Base-by-base conservation (phyloP, 2,113 vertebrate species). In the Aythya baeri region DNA sequence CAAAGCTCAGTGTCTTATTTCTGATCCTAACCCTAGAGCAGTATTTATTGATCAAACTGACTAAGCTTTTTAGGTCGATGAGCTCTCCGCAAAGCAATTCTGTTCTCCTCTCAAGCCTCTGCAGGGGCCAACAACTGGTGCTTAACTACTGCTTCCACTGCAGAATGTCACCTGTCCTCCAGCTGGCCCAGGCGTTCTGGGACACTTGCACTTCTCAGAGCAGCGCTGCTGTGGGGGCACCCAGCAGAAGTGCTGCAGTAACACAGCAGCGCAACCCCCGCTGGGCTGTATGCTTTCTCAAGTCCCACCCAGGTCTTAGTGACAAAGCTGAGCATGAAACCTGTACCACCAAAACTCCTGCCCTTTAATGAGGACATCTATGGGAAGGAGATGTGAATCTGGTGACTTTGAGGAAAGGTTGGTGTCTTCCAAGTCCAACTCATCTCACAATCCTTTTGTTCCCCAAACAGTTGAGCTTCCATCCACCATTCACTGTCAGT, bases 11-110 rank as follows among this genome's bases (percentile, higher is more conserved):
- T 91, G 66, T 96, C 88, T 92, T 94, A 93, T 96, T 95, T 97
- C 93, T 92, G 74, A 94, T 94, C 83, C 70, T 96, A 91, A 84
- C 70, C 94, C 88, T 70, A 87, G 89, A 61, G 94, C 94, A 85
- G 86, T 96, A 92, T 66, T 91, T 96, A 96, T 96, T 91, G 94
- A 95, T 96, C 50, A 83, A 84, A 86, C 76, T 94, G 94, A 96
- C 92, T 90, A 96, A 97, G 95, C 82, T 83, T 93, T 96, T 93
- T 86, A 93, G 93, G 90, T 81, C 3, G 1, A 82, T 73, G 86
- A 90, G 74, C 66, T 96, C 83, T 86, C 95, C 84, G 38, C 15
- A 65, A 95, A 94, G 93, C 86, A 94, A 95, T 94, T 86, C 83
- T 93, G 79, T 91, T 92, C 81, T 55, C 49, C 36, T 93, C 83